These are phyloP conservation scores for Drosophila bocki DNA, from an alignment of 1,140 invertebrate genomes.

Conservation along the genomic window DNA sequence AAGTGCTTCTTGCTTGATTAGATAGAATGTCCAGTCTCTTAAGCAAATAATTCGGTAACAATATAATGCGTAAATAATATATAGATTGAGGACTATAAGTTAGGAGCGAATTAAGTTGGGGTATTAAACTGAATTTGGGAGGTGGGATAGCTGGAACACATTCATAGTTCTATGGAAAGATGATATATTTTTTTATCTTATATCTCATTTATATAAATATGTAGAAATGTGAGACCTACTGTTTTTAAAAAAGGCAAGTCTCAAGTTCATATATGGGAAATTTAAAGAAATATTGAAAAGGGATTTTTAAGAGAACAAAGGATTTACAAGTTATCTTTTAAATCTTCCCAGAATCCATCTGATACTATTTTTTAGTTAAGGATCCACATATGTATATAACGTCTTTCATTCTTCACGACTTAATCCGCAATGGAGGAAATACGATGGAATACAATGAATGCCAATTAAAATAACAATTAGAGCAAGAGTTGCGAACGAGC, in stretches of 20 bases:
- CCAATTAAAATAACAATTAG: conserved; percentile 49
- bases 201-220: background rate
- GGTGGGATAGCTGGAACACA: background rate
- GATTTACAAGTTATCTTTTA: background rate
- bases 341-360: background rate
- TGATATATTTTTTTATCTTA: background rate
- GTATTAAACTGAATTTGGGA: background rate
- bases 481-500: conserved; percentile 19
- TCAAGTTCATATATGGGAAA: background rate
- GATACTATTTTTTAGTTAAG: background rate
- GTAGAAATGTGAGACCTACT: background rate
- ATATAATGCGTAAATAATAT: background rate
- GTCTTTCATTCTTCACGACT: background rate
- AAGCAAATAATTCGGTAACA: background rate
- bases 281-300: background rate
- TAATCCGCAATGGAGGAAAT: conserved; percentile 9
- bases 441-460: conserved; percentile 1
- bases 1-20: conserved; percentile 22
- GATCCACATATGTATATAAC: background rate
- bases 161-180: background rate
- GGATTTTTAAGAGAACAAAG: background rate
- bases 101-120: background rate
- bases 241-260: background rate
- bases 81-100: background rate
- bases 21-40: background rate